Evolutionary conservation across 2,888 invertebrate species (phyloP).

Genomic region (Muschampia plurimacula): DNA sequence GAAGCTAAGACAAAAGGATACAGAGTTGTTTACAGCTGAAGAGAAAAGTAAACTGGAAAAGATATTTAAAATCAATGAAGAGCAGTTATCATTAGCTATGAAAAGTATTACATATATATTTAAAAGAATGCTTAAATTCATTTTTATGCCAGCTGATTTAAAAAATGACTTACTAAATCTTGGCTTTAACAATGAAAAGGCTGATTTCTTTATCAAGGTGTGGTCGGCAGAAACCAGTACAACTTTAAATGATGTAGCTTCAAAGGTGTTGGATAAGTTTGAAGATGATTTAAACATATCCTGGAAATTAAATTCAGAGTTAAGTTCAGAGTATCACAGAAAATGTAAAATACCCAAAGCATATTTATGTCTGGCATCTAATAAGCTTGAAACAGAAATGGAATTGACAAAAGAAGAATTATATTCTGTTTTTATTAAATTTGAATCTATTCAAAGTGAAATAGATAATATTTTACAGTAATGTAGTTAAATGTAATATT

Average conservation of each 20-base stretch:
- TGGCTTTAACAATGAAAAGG: constrained; percentile 68
- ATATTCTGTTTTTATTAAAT: constrained; percentile 72
- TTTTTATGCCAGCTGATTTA: constrained; percentile 75
- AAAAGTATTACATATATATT: constrained; percentile 72
- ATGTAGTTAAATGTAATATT: background rate
- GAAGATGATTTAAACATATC: constrained; percentile 60
- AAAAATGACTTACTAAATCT: constrained; percentile 65
- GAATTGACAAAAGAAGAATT: constrained; percentile 76
- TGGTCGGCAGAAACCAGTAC: constrained; percentile 73
- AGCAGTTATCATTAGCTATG: constrained; percentile 62
- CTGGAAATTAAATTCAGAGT: constrained; percentile 76
- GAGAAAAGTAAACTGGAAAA: constrained; percentile 69
- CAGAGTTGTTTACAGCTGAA: constrained; percentile 72
- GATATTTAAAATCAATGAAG: constrained; percentile 69
- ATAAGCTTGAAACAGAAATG: constrained; percentile 60
- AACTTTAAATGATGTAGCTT: constrained; percentile 65
- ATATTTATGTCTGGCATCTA: constrained; percentile 60
- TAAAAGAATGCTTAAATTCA: constrained; percentile 70
- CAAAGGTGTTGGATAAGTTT: constrained; percentile 53
- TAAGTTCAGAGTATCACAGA: constrained; percentile 73
- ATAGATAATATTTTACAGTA: constrained; percentile 65
- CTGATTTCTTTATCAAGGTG: constrained; percentile 68
- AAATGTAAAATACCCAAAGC: constrained; percentile 75
- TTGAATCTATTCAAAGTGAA: constrained; percentile 78
- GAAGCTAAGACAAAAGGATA: constrained; percentile 65